phyloP scores from a whole-genome alignment of 2,888 invertebrate genomes.

The Hemaris fuciformis region DNA sequence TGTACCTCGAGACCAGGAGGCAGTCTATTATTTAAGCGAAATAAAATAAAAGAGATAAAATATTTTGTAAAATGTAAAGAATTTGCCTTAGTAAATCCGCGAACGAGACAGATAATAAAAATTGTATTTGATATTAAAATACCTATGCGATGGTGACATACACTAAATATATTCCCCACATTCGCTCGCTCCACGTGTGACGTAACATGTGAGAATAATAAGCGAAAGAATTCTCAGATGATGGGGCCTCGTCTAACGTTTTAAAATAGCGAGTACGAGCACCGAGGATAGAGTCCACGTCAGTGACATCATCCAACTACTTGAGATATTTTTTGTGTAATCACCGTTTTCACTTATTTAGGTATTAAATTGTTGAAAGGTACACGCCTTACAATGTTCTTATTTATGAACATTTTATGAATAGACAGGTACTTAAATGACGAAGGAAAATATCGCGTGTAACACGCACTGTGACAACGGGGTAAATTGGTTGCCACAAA shows the following conservation, averaged over 20 bases:
- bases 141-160: background rate
- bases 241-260: slow-evolving; percentile 3
- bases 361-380: too few relatives aligned
- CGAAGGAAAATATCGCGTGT: too few relatives aligned
- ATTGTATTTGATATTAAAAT: background rate
- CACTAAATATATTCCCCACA: background rate
- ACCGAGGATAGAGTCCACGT: background rate
- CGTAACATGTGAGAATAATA: background rate
- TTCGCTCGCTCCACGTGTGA: background rate
- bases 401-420: too few relatives aligned
- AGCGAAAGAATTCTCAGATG: slow-evolving; percentile 1
- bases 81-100: background rate
- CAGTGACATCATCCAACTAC: background rate
- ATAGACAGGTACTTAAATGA: too few relatives aligned
- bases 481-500: too few relatives aligned
- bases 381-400: too few relatives aligned
- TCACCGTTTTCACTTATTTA: too few relatives aligned
- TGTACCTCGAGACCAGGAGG: too few relatives aligned
- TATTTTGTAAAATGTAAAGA: background rate
- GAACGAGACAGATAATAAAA: background rate
- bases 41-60: background rate
- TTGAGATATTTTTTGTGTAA: background rate
- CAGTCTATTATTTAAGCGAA: too few relatives aligned
- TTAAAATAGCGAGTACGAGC: slow-evolving; percentile 1
- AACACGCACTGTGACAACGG: too few relatives aligned